A percentile compares a stretch with the other conserved stretches of the same genome.
phyloP scores from a whole-genome alignment of 2,888 invertebrate species.

The Drosophila sordidula region DNA sequence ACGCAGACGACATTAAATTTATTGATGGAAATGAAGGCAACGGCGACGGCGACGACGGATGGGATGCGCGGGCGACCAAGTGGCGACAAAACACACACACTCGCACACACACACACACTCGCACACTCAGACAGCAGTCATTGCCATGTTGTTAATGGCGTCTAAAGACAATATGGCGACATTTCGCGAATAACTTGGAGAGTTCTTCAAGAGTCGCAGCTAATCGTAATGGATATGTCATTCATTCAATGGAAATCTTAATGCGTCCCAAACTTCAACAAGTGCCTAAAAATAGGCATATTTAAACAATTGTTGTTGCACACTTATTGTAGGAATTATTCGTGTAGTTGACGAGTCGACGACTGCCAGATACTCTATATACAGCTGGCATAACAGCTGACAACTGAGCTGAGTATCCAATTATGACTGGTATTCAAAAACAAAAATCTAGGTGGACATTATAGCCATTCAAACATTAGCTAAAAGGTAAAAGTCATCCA shows the following conservation, averaged over 20 bases:
- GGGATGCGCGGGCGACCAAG: conserved; percentile 39
- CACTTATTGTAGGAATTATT: neutral
- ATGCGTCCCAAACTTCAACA: conserved; percentile 32
- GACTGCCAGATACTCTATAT: too few relatives aligned
- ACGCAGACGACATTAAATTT: conserved; percentile 72
- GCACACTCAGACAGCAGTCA: conserved; percentile 22
- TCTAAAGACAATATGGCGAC: conserved; percentile 64
- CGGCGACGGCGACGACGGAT: conserved; percentile 12
- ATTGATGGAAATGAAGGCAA: conserved; percentile 71
- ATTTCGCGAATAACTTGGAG: conserved; percentile 33
- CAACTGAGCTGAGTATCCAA: too few relatives aligned
- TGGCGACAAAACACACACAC: conserved; percentile 51
- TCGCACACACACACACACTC: conserved; percentile 7
- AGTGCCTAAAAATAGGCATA: conserved; percentile 33
- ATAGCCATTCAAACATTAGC: neutral
- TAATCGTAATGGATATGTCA: conserved; percentile 42
- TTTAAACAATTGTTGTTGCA: neutral
- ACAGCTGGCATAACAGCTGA: too few relatives aligned
- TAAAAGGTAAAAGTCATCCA: neutral
- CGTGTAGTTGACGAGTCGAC: too few relatives aligned
- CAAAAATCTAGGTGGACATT: too few relatives aligned
- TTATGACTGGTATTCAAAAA: too few relatives aligned
- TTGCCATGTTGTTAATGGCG: conserved; percentile 46
- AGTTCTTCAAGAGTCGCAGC: conserved; percentile 16
- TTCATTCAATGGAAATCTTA: conserved; percentile 24